Percentiles rank a stretch among this genome's conserved stretches.
Evolutionary conservation across 2,113 vertebrate genomes (phyloP).

Genomic region (Dinomys branickii): DNA sequence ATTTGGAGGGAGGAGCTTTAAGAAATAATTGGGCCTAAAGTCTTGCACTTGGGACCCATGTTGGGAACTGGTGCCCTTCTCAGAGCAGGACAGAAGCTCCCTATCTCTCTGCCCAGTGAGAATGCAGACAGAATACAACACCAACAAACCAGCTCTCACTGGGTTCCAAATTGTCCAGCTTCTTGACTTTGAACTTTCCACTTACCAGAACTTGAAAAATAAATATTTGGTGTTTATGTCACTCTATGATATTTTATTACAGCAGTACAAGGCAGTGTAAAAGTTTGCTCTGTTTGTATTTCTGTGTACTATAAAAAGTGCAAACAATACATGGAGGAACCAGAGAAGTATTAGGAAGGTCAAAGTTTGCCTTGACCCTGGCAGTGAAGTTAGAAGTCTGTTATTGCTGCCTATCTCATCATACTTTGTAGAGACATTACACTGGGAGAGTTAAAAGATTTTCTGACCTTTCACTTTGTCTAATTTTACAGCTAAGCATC

Average conservation of each 20-base stretch:
- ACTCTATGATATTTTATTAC: neutral
- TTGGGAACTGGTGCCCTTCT: neutral
- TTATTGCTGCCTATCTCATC: neutral
- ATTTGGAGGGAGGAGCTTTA: neutral
- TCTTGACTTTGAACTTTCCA: neutral
- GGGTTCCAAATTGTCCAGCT: neutral
- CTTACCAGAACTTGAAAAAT: neutral
- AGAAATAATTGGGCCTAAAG: neutral
- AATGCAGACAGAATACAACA: neutral
- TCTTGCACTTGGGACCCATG: too few species aligned
- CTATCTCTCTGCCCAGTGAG: neutral
- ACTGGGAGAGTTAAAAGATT: neutral
- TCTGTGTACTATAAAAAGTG: neutral
- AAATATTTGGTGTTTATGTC: neutral
- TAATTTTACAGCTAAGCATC: neutral
- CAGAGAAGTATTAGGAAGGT: neutral
- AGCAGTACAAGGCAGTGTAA: neutral
- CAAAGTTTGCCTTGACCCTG: neutral
- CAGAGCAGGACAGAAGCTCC: neutral
- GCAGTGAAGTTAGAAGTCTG: neutral
- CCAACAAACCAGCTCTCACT: neutral
- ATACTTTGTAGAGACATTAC: neutral
- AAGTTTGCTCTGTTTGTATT: neutral
- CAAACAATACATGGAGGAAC: neutral
- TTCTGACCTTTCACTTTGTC: neutral